Base-by-base conservation (phyloP, 2,113 vertebrate genomes). In the Zingel zingel region DNA sequence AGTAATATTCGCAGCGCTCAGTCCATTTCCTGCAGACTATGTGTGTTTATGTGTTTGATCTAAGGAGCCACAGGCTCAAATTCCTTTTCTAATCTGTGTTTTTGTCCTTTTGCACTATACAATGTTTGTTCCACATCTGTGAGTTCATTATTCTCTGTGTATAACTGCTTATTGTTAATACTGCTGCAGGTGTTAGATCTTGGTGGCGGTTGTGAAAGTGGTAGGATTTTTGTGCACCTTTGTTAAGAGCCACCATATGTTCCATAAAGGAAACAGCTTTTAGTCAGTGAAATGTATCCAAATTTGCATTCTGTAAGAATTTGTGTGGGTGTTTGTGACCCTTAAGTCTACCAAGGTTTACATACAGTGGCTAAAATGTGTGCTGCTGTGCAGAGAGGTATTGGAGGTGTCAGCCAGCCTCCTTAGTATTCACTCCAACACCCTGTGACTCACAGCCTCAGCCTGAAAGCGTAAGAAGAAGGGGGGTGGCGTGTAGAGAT, bases 341-440 rank as follows among this genome's bases (percentile, higher is more conserved):
- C 50, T 18, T 50, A 27, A 47, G 64, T 84, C 48, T 81, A 79
- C 65, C 64, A 79, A 59, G 89, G 88, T 91, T 87, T 91, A 86
- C 82, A 82, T 69, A 85, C 85, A 90, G 69, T 59, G 25, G 53
- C 50, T 77, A 82, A 56, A 79, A 88, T 68, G 59, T 81, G 61
- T 83, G 81, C 78, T 88, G 84, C 85, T 86, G 82, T 84, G 87
- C 86, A 83, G 82, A 86, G 86, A 78, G 68, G 87, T 90, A 74
- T 77, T 86, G 87, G 87, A 89, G 87, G 92, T 94, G 93, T 93
- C 89, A 88, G 87, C 87, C 86, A 82, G 74, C 85, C 92, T 95
- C 86, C 88, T 95, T 95, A 94, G 94, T 95, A 96, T 96, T 96
- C 95, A 85, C 87, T 93, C 86, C 95, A 90, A 88, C 93, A 92